Evolutionary conservation across 2,797 vertebrate genomes (phyloP).

Genomic region (Crenuchus spilurus): DNA sequence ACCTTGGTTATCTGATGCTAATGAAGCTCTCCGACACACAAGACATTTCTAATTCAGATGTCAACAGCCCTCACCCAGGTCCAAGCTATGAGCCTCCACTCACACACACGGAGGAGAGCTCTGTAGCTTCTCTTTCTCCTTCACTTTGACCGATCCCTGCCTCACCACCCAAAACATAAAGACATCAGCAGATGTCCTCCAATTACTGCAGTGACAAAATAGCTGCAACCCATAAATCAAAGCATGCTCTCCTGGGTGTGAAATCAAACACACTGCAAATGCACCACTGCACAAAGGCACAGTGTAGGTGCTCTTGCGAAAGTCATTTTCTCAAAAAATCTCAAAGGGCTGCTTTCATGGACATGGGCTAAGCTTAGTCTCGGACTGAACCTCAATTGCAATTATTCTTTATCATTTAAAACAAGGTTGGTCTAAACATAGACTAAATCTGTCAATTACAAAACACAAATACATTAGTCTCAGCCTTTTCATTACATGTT

Average conservation of each 20-base stretch:
- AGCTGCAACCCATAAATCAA: constrained; percentile 19
- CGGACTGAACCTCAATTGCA: neutral
- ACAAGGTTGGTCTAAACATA: neutral
- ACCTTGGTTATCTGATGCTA: neutral
- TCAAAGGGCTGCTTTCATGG: neutral
- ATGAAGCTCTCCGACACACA: neutral
- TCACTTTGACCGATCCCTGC: neutral
- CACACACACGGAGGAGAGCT: neutral
- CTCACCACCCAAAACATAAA: neutral
- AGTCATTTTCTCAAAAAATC: neutral
- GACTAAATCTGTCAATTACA: neutral
- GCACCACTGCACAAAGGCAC: constrained; percentile 1
- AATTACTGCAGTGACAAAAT: constrained; percentile 16
- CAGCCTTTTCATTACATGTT: no score
- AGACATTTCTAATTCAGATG: constrained; percentile 25
- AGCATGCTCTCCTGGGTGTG: neutral
- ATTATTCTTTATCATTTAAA: neutral
- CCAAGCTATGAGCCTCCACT: neutral
- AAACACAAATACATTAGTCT: no score
- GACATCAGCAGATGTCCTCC: constrained; percentile 10
- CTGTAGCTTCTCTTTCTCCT: neutral
- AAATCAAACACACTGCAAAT: constrained; percentile 9
- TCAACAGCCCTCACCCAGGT: neutral
- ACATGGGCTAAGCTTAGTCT: neutral
- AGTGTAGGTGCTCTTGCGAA: neutral